A percentile compares a stretch with the other conserved stretches of the same genome.
Evolutionary conservation across 2,113 vertebrate genomes (phyloP).

Genomic region (Stercorarius parasiticus): DNA sequence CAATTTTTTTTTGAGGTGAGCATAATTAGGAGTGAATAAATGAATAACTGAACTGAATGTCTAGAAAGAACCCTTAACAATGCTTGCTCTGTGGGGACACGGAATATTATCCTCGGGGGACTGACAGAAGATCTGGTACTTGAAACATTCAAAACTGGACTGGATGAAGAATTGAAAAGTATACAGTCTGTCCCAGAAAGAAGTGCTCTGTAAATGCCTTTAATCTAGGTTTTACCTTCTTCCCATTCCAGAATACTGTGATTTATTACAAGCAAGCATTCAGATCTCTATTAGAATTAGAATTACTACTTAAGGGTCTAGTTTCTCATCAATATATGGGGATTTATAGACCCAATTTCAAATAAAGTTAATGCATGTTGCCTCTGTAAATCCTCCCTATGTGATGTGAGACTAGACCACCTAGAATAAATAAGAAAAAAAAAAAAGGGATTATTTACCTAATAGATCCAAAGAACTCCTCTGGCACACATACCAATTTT

Average conservation of each 20-base stretch:
- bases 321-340: not conserved
- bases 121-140: constrained; percentile 36
- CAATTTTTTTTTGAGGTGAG: constrained; percentile 57
- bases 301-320: not conserved
- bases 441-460: not conserved
- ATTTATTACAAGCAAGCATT: constrained; percentile 5
- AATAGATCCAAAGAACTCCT: not conserved
- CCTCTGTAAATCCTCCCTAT: not conserved
- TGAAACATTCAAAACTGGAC: not conserved
- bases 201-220: not conserved
- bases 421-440: not conserved
- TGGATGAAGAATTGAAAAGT: constrained; percentile 31
- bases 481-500: constrained; percentile 1
- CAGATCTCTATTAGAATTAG: constrained; percentile 13
- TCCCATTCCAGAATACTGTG: not conserved
- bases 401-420: not conserved
- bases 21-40: constrained; percentile 60
- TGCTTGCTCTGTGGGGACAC: not conserved
- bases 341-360: constrained; percentile 35
- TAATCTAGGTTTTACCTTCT: not conserved
- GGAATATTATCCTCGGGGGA: constrained; percentile 34
- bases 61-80: constrained; percentile 23
- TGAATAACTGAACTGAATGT: constrained; percentile 53
- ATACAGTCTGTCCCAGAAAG: not conserved
- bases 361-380: not conserved